Conservation (phyloP, 2,888 invertebrate species). For the Phytoseiulus persimilis region DNA sequence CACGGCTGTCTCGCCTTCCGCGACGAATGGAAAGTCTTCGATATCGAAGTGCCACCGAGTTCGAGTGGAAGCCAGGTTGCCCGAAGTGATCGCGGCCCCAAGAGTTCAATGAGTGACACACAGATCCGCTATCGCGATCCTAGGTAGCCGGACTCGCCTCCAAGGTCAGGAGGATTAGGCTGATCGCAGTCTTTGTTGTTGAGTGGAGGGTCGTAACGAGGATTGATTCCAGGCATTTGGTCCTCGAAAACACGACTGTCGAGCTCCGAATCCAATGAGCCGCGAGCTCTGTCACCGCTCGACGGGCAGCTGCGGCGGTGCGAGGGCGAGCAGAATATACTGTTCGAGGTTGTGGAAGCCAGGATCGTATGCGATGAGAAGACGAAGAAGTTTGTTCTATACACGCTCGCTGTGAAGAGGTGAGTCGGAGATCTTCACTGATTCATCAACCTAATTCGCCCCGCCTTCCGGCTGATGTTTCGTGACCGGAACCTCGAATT, state of each 20-base stretch:
- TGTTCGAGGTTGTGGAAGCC: slow-evolving; percentile 26
- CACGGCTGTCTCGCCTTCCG: no score
- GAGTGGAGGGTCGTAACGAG: not conserved
- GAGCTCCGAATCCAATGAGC: slow-evolving; percentile 19
- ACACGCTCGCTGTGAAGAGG: slow-evolving; percentile 36
- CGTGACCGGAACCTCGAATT: no score
- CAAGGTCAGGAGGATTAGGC: not conserved
- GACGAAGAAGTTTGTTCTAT: slow-evolving; percentile 16
- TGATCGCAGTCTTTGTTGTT: not conserved
- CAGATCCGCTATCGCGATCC: not conserved
- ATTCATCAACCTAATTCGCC: no score
- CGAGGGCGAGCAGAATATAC: not conserved
- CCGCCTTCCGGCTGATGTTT: no score
- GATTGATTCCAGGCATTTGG: not conserved
- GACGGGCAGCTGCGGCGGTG: slow-evolving; percentile 28
- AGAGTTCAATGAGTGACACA: not conserved
- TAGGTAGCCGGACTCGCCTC: not conserved
- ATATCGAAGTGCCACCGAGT: no score
- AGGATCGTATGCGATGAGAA: slow-evolving; percentile 22
- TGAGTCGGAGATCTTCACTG: no score
- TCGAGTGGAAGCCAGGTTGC: no score
- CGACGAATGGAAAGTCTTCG: no score
- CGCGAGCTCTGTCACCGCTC: not conserved
- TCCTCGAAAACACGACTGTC: slow-evolving; percentile 24
- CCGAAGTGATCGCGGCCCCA: not conserved